phyloP scores from a whole-genome alignment of 1,140 invertebrate genomes.

The Ceratoteleas bidentatus region DNA sequence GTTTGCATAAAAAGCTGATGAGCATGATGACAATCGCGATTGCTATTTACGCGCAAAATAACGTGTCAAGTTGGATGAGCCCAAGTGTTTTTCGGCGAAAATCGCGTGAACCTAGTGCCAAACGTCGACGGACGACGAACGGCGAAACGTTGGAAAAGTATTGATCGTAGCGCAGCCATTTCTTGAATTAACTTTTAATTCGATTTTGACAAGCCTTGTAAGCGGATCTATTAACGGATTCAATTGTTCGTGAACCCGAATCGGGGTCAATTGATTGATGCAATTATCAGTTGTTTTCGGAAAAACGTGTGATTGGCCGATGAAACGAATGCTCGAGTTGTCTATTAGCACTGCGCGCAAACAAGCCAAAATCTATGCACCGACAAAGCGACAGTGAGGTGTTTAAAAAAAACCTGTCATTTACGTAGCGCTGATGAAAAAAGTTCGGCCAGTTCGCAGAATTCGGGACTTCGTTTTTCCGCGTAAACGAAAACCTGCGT shows the following conservation, averaged over 20 bases:
- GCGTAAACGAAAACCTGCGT: too few species aligned
- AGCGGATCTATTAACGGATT: background rate
- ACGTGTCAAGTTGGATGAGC: too few species aligned
- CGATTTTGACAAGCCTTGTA: background rate
- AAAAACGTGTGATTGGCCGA: background rate
- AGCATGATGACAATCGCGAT: constrained; percentile 16
- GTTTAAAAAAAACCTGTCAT: too few species aligned
- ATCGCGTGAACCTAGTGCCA: too few species aligned
- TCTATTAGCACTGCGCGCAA: too few species aligned
- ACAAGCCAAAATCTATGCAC: too few species aligned
- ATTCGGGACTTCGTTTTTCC: too few species aligned
- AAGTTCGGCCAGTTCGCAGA: too few species aligned
- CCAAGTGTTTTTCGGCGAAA: background rate
- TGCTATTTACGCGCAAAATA: constrained; percentile 13
- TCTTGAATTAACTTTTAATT: background rate
- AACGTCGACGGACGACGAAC: too few species aligned
- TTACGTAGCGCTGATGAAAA: too few species aligned
- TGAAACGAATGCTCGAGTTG: too few species aligned
- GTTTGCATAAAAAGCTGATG: constrained; percentile 22
- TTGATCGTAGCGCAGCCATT: background rate
- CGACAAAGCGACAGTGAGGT: too few species aligned
- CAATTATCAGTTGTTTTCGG: background rate
- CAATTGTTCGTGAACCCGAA: background rate
- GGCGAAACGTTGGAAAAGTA: background rate
- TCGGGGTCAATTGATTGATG: background rate